These are phyloP conservation scores for Trypoxylon attenuatum DNA, from an alignment of 2,888 invertebrate genomes.

Conservation along the genomic window DNA sequence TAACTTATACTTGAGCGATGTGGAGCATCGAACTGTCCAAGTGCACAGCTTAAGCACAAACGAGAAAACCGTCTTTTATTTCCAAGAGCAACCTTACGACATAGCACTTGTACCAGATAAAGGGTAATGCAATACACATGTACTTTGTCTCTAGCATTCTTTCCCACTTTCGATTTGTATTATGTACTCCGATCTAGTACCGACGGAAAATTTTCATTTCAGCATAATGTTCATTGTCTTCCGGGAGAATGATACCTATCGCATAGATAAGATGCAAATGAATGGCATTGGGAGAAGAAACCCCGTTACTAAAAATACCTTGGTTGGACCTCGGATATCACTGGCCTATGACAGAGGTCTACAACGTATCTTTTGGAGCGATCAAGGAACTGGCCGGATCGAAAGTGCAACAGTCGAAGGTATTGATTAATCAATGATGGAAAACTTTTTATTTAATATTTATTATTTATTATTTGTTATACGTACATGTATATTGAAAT, in stretches of 20 bases:
- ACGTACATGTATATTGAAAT: too few species aligned
- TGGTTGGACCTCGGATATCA: conserved; percentile 77
- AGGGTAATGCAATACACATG: conserved; percentile 75
- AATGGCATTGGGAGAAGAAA: conserved; percentile 78
- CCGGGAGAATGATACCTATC: conserved; percentile 60
- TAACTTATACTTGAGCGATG: conserved; percentile 85
- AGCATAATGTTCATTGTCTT: conserved; percentile 67
- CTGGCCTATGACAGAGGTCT: conserved; percentile 78
- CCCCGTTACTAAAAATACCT: conserved; percentile 72
- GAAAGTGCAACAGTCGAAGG: conserved; percentile 81
- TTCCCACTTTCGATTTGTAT: not conserved
- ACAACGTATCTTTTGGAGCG: conserved; percentile 81
- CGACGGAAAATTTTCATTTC: too few species aligned
- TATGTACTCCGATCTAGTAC: too few species aligned
- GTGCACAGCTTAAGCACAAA: conserved; percentile 79
- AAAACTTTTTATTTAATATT: too few species aligned
- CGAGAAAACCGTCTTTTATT: conserved; percentile 78
- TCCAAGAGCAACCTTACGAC: conserved; percentile 80
- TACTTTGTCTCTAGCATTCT: not conserved
- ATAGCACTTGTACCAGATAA: conserved; percentile 82
- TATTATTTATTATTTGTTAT: too few species aligned
- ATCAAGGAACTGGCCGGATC: conserved; percentile 81
- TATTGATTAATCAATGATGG: conserved; percentile 51
- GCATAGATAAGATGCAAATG: conserved; percentile 83
- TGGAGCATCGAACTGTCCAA: conserved; percentile 80